Evolutionary conservation across 2,113 vertebrate genomes (phyloP).

Genomic region (Podarcis muralis): DNA sequence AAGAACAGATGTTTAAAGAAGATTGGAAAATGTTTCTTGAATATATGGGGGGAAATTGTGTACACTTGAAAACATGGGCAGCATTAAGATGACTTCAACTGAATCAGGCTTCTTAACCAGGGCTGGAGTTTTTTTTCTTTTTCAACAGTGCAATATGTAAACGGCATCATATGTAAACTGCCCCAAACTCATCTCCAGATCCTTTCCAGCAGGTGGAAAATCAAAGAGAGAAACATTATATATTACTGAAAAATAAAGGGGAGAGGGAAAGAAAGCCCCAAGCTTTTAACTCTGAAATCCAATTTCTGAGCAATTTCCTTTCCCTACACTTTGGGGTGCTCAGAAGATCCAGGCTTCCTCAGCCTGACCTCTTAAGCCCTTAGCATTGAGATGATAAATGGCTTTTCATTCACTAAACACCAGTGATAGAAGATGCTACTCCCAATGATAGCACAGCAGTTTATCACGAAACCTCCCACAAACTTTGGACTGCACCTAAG

Average conservation of each 20-base stretch:
- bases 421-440: not conserved
- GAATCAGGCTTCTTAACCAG: not conserved
- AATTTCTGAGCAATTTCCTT: not conserved
- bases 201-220: not conserved
- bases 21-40: too few relatives aligned
- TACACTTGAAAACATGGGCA: too few relatives aligned
- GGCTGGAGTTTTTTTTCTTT: not conserved
- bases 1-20: too few relatives aligned
- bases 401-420: not conserved
- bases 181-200: not conserved
- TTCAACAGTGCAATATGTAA: too few relatives aligned
- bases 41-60: too few relatives aligned
- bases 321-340: not conserved
- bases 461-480: not conserved
- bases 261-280: not conserved
- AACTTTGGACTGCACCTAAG: too few relatives aligned
- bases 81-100: too few relatives aligned
- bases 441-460: not conserved
- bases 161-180: not conserved
- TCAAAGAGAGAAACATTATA: not conserved
- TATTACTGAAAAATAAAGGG: not conserved
- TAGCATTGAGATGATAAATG: not conserved
- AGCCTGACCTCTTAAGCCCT: not conserved
- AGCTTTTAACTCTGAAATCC: not conserved
- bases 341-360: not conserved